phyloP scores from a whole-genome alignment of 1,140 invertebrate species.

The Polyergus mexicanus region DNA sequence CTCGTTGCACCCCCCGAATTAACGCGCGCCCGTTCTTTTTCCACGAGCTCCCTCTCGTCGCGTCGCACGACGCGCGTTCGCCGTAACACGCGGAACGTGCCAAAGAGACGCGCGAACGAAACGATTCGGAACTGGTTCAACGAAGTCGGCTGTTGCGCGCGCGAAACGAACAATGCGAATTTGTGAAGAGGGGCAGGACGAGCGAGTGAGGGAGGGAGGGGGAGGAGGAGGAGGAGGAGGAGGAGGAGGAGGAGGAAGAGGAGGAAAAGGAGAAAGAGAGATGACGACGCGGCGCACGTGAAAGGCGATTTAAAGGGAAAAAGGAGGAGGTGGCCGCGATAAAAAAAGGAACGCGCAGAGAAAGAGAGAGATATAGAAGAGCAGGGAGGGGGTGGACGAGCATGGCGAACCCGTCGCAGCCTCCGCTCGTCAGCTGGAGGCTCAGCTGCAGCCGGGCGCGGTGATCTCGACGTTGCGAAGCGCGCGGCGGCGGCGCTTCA shows the following conservation, averaged over 20 bases:
- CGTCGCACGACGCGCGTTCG: slow-evolving; percentile 59
- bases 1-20: slow-evolving; percentile 36
- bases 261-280: neutral
- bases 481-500: slow-evolving; percentile 61
- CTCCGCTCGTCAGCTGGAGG: slow-evolving; percentile 80
- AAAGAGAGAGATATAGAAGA: neutral
- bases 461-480: slow-evolving; percentile 70
- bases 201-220: slow-evolving; percentile 56
- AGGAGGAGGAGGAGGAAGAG: neutral
- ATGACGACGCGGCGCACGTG: slow-evolving; percentile 71
- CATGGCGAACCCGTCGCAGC: slow-evolving; percentile 80
- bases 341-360: slow-evolving; percentile 56
- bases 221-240: neutral
- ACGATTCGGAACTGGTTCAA: slow-evolving; percentile 73
- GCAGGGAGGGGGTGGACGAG: slow-evolving; percentile 63
- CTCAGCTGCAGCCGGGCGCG: slow-evolving; percentile 79
- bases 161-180: slow-evolving; percentile 77
- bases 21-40: slow-evolving; percentile 22
- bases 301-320: slow-evolving; percentile 80
- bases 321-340: slow-evolving; percentile 68
- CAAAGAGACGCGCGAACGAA: slow-evolving; percentile 66
- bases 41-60: slow-evolving; percentile 2
- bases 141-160: slow-evolving; percentile 67
- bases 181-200: slow-evolving; percentile 67
- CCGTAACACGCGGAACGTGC: slow-evolving; percentile 54